phyloP scores from a whole-genome alignment of 2,888 invertebrate genomes.

The Polylopha cassiicola region DNA sequence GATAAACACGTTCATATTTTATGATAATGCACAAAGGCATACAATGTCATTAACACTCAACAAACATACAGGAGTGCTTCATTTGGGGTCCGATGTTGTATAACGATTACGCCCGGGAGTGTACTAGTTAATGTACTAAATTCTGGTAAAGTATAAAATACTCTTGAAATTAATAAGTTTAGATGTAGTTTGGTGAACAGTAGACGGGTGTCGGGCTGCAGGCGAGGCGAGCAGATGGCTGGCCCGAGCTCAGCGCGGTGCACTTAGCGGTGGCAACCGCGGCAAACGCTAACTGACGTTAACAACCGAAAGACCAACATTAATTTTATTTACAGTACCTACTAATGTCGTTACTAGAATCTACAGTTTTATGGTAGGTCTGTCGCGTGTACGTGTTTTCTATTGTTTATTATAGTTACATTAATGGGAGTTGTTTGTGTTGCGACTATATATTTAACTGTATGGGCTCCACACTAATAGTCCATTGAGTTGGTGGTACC shows the following conservation, averaged over 20 bases:
- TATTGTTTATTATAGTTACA: not conserved
- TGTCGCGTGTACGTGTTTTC: not conserved
- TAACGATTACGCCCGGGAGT: constrained; percentile 16
- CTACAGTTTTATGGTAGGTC: constrained; percentile 8
- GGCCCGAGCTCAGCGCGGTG: constrained; percentile 8
- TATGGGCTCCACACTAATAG: no score
- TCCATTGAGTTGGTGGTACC: no score
- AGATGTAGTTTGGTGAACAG: constrained; percentile 9
- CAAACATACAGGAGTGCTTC: constrained; percentile 12
- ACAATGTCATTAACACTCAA: constrained; percentile 13
- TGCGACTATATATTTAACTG: no score
- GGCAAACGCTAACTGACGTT: constrained; percentile 21
- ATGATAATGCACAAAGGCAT: constrained; percentile 10
- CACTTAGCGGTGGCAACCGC: constrained; percentile 23
- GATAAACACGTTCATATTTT: constrained; percentile 14
- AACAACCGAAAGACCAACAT: constrained; percentile 18
- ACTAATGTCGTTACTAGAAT: constrained; percentile 11
- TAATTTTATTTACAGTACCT: constrained; percentile 20
- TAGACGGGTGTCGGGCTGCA: constrained; percentile 1
- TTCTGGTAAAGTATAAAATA: constrained; percentile 10
- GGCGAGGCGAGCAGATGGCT: constrained; percentile 6
- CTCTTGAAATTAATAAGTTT: constrained; percentile 19
- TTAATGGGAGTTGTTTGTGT: no score
- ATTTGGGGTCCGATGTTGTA: constrained; percentile 8
- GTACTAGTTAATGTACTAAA: constrained; percentile 8